Evolutionary conservation across 2,888 invertebrate species (phyloP).

Genomic region (Himalopsyche japonica): DNA sequence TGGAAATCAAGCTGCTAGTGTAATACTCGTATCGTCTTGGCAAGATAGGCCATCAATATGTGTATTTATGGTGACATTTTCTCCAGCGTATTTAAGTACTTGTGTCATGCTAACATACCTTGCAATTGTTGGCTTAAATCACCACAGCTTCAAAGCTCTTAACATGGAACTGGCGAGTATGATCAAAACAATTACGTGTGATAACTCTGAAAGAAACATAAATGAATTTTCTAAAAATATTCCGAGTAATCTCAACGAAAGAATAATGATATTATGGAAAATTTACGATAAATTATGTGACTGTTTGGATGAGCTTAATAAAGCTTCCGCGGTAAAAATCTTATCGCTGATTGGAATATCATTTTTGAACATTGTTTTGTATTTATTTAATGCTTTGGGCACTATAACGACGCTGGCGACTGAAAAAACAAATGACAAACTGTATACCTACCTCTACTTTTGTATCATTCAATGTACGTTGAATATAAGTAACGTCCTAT

Average conservation of each 20-base stretch:
- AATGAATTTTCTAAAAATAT: neutral
- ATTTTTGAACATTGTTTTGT: neutral
- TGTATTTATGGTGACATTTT: neutral
- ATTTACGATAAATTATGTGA: constrained; percentile 10
- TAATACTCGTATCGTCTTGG: neutral
- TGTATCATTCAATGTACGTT: neutral
- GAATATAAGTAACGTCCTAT: neutral
- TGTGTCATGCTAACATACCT: neutral
- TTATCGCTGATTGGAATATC: neutral
- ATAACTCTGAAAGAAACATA: neutral
- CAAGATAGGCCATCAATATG: neutral
- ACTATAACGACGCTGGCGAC: neutral
- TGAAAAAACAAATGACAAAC: neutral
- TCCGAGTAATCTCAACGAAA: neutral
- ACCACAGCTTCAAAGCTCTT: neutral
- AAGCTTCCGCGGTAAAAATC: neutral
- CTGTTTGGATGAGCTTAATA: neutral
- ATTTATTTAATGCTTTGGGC: neutral
- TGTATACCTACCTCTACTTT: neutral
- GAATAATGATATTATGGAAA: neutral
- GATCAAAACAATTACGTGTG: too few relatives aligned
- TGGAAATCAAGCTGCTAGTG: neutral
- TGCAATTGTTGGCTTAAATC: neutral
- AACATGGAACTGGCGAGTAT: neutral
- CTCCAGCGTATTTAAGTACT: neutral